Evolutionary conservation across 1,140 invertebrate species (phyloP), one percentile per base, ranked within the genome.

Genomic region (Lucilia cuprina): DNA sequence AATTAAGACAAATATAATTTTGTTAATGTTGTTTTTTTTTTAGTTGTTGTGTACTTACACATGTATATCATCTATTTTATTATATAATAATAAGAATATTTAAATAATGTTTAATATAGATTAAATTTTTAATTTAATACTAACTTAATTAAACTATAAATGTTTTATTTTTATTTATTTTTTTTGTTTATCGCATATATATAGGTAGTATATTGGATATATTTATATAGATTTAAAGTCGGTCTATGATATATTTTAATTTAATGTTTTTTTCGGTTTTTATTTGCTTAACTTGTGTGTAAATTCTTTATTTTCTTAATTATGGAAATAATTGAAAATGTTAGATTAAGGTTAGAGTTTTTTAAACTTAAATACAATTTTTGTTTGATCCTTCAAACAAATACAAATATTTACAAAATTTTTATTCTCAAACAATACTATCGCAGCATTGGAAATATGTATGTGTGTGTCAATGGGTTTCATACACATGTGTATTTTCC

Each of bases 371-470:
- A 80, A 80, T 49, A 80, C 41, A 80, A 80, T 50, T 49, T 78
- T 80, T 49, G 74, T 77, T 77, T 80, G 77, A 50, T 49, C 47
- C 41, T 50, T 80, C 77, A 80, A 49, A 80, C 77, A 25, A 80
- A 49, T 80, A 13, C 47, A 80, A 80, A 80, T 80, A 80, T 80
- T 80, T 80, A 80, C 77, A 80, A 80, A 80, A 80, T 9, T 80
- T 70, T 70, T n/a, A 21, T 19, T 70, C 19, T n/a, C 65, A 70
- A 70, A 19, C 65, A 25, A 70, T 21, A 19, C 65, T 70, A 60
- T 60, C 55, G 55, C 41, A 41, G 41, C 41, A 41, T 41, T 41
- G 41, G 3, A 30, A 30, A 5, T 41, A 41, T 7, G 7, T 41
- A 5, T 41, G 41, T 60, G 55, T n/a, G 14, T 60, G n/a, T 60